Conservation (phyloP, 1,140 invertebrate species). For the Heliconius nattereri region DNA sequence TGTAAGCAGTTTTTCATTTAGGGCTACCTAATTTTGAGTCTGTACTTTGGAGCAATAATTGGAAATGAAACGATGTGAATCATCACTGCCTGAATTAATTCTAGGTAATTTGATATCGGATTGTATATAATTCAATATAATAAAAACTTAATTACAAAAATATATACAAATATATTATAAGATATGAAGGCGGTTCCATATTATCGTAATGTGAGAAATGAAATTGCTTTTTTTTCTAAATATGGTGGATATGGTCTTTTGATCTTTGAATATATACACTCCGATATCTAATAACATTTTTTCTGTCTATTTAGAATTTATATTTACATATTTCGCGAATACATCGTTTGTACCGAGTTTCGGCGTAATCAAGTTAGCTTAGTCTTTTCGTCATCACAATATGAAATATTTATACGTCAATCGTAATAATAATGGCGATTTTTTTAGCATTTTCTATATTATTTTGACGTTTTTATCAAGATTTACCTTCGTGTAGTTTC, state of each 20-base stretch:
- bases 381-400: constrained; percentile 50
- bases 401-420: constrained; percentile 34
- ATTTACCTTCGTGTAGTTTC: constrained; percentile 42
- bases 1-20: constrained; percentile 53
- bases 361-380: constrained; percentile 37
- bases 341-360: constrained; percentile 41
- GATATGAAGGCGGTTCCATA: neutral
- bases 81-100: constrained; percentile 62
- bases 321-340: constrained; percentile 36
- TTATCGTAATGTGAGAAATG: neutral
- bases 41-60: constrained; percentile 71
- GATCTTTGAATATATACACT: neutral
- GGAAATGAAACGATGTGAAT: constrained; percentile 47
- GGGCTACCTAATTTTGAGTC: constrained; percentile 49
- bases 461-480: constrained; percentile 30
- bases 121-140: constrained; percentile 20
- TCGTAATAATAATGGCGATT: constrained; percentile 27
- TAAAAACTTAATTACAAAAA: constrained; percentile 7
- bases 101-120: constrained; percentile 35
- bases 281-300: constrained; percentile 22
- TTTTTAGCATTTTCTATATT: constrained; percentile 47
- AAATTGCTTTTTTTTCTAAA: neutral
- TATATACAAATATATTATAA: constrained; percentile 15
- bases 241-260: neutral
- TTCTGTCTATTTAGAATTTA: constrained; percentile 41